phyloP scores from a whole-genome alignment of 1,140 invertebrate genomes.

The Rhagoletis zephyria region DNA sequence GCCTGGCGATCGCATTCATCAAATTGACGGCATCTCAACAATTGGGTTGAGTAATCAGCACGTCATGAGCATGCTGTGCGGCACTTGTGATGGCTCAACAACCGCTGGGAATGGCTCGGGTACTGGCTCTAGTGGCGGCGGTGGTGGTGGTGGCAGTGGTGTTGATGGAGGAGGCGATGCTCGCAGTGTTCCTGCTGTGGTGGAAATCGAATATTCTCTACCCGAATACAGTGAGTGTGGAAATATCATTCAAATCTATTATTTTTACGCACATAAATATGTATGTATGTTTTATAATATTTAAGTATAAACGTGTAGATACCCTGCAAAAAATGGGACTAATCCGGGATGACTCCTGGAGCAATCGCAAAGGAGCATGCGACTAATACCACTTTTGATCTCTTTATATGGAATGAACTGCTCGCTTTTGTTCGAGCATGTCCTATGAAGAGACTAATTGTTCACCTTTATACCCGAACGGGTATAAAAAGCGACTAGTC shows the following conservation, averaged over 20 bases:
- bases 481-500: no score
- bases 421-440: no score
- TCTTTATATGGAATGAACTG: no score
- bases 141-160: slow-evolving; percentile 75
- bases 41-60: slow-evolving; percentile 84
- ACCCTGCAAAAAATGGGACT: no score
- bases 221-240: slow-evolving; percentile 81
- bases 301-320: no score
- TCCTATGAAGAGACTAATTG: no score
- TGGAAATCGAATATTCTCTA: slow-evolving; percentile 88
- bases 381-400: no score
- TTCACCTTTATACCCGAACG: no score
- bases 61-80: slow-evolving; percentile 84
- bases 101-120: not conserved
- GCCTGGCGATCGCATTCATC: slow-evolving; percentile 84
- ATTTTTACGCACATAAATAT: no score
- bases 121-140: slow-evolving; percentile 51
- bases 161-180: slow-evolving; percentile 65
- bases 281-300: no score
- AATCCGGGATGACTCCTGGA: no score
- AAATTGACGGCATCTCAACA: slow-evolving; percentile 87
- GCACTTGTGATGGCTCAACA: slow-evolving; percentile 28
- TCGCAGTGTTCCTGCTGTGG: slow-evolving; percentile 75
- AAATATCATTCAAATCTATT: not conserved
- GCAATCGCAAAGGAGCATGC: no score